Percentiles rank a stretch among this genome's conserved stretches.
phyloP scores from a whole-genome alignment of 2,797 vertebrate genomes.

The Xenentodon cancila region DNA sequence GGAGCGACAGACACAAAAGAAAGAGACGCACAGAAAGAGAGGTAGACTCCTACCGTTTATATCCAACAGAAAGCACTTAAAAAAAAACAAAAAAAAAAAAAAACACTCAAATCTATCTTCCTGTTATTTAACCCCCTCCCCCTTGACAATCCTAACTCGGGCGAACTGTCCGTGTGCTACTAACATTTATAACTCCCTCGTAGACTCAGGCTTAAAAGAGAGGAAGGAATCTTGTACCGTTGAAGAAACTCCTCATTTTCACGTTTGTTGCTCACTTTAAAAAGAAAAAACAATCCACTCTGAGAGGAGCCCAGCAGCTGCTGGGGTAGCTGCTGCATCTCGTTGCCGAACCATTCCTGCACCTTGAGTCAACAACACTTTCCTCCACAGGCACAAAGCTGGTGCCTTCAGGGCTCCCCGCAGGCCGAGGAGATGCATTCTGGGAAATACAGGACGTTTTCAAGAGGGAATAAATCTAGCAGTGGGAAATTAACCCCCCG shows the following conservation, averaged over 20 bases:
- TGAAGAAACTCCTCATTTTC: slow-evolving; percentile 54
- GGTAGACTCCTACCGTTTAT: slow-evolving; percentile 62
- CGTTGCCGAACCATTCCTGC: slow-evolving; percentile 24
- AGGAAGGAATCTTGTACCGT: slow-evolving; percentile 54
- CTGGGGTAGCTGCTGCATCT: slow-evolving; percentile 1
- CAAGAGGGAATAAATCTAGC: too few species aligned
- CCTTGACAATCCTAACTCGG: slow-evolving; percentile 90
- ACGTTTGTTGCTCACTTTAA: slow-evolving; percentile 44
- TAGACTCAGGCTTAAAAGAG: slow-evolving; percentile 73
- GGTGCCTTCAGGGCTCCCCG: not conserved
- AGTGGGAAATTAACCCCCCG: too few species aligned
- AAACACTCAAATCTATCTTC: slow-evolving; percentile 50
- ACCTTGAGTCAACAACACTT: not conserved
- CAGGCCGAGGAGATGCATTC: slow-evolving; percentile 5
- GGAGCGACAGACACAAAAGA: slow-evolving; percentile 56
- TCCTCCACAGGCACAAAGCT: slow-evolving; percentile 7
- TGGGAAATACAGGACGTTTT: slow-evolving; percentile 33
- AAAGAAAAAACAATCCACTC: slow-evolving; percentile 48
- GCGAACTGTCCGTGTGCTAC: slow-evolving; percentile 53
- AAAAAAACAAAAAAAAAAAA: slow-evolving; percentile 21
- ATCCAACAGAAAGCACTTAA: slow-evolving; percentile 88
- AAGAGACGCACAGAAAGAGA: slow-evolving; percentile 46
- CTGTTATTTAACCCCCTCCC: slow-evolving; percentile 66
- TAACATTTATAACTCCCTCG: slow-evolving; percentile 56
- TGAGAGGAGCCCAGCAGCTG: slow-evolving; percentile 36